These are phyloP conservation scores for Leptopilina drosophilae DNA, from an alignment of 2,888 invertebrate species.

Conservation along the genomic window DNA sequence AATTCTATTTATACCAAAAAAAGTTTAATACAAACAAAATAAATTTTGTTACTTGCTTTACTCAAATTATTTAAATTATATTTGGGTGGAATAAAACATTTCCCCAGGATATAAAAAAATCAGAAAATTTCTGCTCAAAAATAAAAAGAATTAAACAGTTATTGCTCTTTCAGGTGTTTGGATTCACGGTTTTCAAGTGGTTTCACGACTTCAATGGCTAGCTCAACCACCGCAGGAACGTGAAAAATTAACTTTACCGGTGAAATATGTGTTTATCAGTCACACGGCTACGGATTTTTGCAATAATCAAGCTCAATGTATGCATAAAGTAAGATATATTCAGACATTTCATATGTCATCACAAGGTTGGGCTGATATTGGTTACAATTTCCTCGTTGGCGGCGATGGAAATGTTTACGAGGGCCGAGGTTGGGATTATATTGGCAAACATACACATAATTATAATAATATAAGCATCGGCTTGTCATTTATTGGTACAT, in stretches of 20 bases:
- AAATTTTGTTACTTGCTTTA: no score
- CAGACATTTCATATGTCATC: conserved; percentile 82
- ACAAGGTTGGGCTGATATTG: conserved; percentile 80
- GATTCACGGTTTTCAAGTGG: conserved; percentile 74
- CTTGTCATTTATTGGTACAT: conserved; percentile 86
- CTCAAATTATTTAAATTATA: no score
- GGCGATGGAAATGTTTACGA: conserved; percentile 87
- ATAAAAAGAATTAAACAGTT: no score
- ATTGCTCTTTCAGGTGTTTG: not conserved
- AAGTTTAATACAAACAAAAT: no score
- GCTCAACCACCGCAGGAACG: conserved; percentile 79
- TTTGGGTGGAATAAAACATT: no score
- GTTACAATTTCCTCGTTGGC: conserved; percentile 87
- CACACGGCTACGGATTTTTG: conserved; percentile 68
- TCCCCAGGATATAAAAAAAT: not conserved
- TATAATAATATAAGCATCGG: conserved; percentile 84
- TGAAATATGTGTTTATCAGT: conserved; percentile 70
- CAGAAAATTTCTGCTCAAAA: no score
- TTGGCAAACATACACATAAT: conserved; percentile 83
- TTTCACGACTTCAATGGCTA: conserved; percentile 82
- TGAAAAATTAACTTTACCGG: conserved; percentile 63
- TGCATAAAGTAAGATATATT: conserved; percentile 61
- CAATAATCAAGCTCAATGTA: conserved; percentile 70
- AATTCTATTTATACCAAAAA: no score
- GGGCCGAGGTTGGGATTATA: conserved; percentile 86